These are phyloP conservation scores for Deroplatys truncata DNA, from an alignment of 2,888 invertebrate species.

Conservation along the genomic window DNA sequence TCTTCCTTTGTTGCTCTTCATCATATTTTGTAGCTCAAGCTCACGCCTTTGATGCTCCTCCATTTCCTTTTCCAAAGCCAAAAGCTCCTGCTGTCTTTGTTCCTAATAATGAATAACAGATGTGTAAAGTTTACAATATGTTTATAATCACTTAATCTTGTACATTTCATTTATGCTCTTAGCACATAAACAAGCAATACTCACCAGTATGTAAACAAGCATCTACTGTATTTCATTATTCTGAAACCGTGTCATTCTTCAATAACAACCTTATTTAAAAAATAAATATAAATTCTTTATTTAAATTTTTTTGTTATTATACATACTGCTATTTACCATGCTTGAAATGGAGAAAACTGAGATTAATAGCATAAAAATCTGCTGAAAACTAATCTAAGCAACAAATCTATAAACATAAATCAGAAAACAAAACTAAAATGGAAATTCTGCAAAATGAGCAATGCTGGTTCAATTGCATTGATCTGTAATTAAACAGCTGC, in stretches of 20 bases:
- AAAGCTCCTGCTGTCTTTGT: slow-evolving; percentile 50
- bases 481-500: too few species aligned
- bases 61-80: slow-evolving; percentile 60
- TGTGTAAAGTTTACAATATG: neutral
- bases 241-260: neutral
- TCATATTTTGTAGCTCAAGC: slow-evolving; percentile 57
- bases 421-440: too few species aligned
- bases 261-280: too few species aligned
- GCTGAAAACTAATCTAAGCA: too few species aligned
- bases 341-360: too few species aligned
- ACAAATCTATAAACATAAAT: too few species aligned
- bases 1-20: slow-evolving; percentile 60
- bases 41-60: slow-evolving; percentile 61
- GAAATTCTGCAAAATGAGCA: too few species aligned
- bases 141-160: slow-evolving; percentile 8
- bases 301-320: too few species aligned
- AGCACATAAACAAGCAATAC: slow-evolving; percentile 22
- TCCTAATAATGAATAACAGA: slow-evolving; percentile 43
- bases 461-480: too few species aligned
- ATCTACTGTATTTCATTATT: neutral
- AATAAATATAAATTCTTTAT: too few species aligned
- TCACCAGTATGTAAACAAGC: neutral
- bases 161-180: slow-evolving; percentile 21
- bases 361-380: too few species aligned
- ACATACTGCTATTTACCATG: too few species aligned